Evolutionary conservation across 2,113 vertebrate species (phyloP), one percentile per base, ranked within the genome.

Genomic region (Dasyprocta punctata): DNA sequence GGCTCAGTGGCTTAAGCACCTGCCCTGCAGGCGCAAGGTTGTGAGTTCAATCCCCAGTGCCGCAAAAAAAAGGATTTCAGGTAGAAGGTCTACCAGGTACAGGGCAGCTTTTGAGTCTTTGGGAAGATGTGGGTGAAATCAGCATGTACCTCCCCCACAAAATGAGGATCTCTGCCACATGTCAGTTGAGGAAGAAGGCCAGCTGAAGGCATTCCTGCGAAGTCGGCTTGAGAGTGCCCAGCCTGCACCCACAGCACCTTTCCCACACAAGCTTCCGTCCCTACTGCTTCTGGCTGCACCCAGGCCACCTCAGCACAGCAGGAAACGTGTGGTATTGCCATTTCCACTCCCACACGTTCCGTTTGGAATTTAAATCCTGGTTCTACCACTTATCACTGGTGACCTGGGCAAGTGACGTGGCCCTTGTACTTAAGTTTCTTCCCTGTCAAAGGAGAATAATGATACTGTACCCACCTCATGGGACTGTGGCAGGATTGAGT

Each of bases 291-390:
- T 12, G 41, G 54, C 54, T 81, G 14, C 54, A 44, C 85, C 7
- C 6, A 0, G 56, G 89, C 47, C 67, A 30, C 61, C 60, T 41
- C 7, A 38, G 47, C 47, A 52, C 41, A 58, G 90, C 13, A 91
- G 90, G 78, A 77, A 44, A 88, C 77, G 75, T 30, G 24, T 91
- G 77, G 38, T 10, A 36, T n/a, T 38, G 56, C 44, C 30, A 41
- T 47, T 94, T 92, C 82, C 69, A 44, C 61, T 19, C 12, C 1
- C 69, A 60, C 38, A 30, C 0, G 1, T 44, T 41, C 38, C 0
- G 22, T 61, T 67, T 60, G 41, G 44, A 97, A 92, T 86, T 85
- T 54, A 73, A 91, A 81, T 89, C 56, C 49, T 75, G 81, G 41
- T 41, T 82, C 73, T 1, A 24, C 14, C 26, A 41, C 22, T 20